A percentile compares a stretch with the other conserved stretches of the same genome.
Conservation (phyloP, 2,888 invertebrate species). For the Imbricaverruca yamaguchii region DNA sequence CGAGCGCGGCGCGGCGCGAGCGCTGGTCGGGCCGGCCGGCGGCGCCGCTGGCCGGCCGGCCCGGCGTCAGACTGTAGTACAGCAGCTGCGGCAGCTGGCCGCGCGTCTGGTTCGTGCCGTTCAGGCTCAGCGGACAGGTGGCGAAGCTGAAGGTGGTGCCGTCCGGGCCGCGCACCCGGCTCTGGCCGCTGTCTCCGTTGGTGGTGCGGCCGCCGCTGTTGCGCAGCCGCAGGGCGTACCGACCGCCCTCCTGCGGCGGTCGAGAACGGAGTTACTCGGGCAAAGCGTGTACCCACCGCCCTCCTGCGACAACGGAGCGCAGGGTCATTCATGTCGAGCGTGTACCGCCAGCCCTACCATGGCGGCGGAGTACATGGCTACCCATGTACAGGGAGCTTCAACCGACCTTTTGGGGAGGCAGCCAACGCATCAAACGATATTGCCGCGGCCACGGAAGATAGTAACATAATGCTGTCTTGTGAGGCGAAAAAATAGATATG, state of each 20-base stretch:
- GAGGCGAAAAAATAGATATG: too few species aligned
- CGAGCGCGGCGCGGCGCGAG: constrained; percentile 60
- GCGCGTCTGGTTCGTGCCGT: constrained; percentile 89
- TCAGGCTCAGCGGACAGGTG: constrained; percentile 85
- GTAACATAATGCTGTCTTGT: too few species aligned
- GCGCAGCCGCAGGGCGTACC: constrained; percentile 79
- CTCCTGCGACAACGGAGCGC: constrained; percentile 60
- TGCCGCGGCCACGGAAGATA: too few species aligned
- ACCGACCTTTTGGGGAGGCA: too few species aligned
- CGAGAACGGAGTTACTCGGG: too few species aligned
- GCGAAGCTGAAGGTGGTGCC: constrained; percentile 84
- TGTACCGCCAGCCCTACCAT: constrained; percentile 77
- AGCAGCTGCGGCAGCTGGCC: constrained; percentile 91
- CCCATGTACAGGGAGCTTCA: too few species aligned
- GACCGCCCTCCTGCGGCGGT: constrained; percentile 61
- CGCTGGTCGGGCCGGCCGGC: constrained; percentile 48
- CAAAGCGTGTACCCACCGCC: constrained; percentile 79
- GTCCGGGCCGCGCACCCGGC: constrained; percentile 82
- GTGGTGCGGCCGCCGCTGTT: constrained; percentile 87
- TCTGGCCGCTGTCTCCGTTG: constrained; percentile 87
- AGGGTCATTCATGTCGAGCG: too few species aligned
- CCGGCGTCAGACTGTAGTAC: constrained; percentile 62
- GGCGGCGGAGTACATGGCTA: constrained; percentile 26
- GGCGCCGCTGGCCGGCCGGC: not conserved
- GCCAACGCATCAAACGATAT: too few species aligned